These are phyloP conservation scores for Ganaspis sp. DNA, from an alignment of 1,140 invertebrate species.

Conservation along the genomic window DNA sequence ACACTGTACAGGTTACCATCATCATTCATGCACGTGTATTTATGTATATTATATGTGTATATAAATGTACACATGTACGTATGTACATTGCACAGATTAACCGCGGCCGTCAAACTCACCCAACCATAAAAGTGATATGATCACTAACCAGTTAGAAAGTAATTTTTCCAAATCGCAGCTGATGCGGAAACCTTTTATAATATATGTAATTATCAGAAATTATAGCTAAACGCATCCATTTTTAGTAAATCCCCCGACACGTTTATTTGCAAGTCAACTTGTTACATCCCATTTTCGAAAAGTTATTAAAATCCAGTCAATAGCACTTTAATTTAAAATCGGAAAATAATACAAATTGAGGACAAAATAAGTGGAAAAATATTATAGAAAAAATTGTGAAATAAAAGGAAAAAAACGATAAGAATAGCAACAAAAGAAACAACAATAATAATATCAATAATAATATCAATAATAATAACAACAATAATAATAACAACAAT, in stretches of 20 bases:
- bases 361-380: too few species aligned
- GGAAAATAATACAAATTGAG: too few species aligned
- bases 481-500: neutral
- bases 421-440: too few species aligned
- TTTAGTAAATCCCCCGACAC: neutral
- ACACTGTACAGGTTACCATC: constrained; percentile 19
- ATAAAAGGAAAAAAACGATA: too few species aligned
- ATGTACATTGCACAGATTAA: neutral
- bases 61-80: too few species aligned
- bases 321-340: too few species aligned
- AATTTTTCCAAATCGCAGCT: neutral
- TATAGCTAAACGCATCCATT: neutral
- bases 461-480: constrained; percentile 10
- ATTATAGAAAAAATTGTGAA: too few species aligned
- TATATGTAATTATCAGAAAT: constrained; percentile 19
- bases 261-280: constrained; percentile 18
- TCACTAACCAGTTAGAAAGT: constrained; percentile 22
- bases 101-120: constrained; percentile 15
- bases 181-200: constrained; percentile 15
- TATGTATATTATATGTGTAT: too few species aligned
- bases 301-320: too few species aligned
- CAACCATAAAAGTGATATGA: constrained; percentile 28
- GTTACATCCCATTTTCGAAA: neutral
- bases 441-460: too few species aligned
- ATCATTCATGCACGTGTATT: neutral